Evolutionary conservation across 2,888 invertebrate genomes (phyloP), one percentile per base, ranked within the genome.

Genomic region (Xestoiulus laeticollis): DNA sequence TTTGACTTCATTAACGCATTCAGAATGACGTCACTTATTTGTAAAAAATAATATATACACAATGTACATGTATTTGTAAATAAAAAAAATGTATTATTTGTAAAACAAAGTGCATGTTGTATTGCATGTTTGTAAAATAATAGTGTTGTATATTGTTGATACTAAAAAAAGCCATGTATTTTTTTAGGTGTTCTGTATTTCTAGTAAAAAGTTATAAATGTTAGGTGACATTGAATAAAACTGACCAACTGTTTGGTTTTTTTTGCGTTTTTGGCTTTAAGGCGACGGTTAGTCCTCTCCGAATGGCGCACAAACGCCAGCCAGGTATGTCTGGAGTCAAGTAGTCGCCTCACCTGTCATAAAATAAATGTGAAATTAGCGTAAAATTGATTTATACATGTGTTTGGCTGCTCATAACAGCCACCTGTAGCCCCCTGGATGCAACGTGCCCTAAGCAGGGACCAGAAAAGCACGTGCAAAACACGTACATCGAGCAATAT

Each of bases 321-420:
- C 88, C 88, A 88, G 26, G 87, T 88, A 19, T 48, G 44, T 32
- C 86, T 87, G 30, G 88, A 84, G 43, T 88, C 88, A 26, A 87
- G 82, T 12, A 88, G 53, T 59, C 88, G 30, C 68, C 87, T 53
- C 22, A 88, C 78, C 88, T 88, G 85, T 82, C 38, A 48, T 44
- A 26, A 86, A 86, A 86, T 32, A 32, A 88, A 68, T 32, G n/a
- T 43, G 86, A 86, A 86, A 88, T 85, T 86, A 68, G 30, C n/a
- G 10, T 85, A 0, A 14, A 44, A 16, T 85, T 44, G 16, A 85
- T 44, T 48, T 38, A 43, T n/a, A 84, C 84, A 14, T 19, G 84
- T 30, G 19, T 30, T 30, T 84, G 4, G 6, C 22, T n/a, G 59
- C 22, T 59, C 59, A 22, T 59, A 59, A 59, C 59, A 59, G 22